phyloP scores from a whole-genome alignment of 2,113 vertebrate species.

The Gopherus flavomarginatus region DNA sequence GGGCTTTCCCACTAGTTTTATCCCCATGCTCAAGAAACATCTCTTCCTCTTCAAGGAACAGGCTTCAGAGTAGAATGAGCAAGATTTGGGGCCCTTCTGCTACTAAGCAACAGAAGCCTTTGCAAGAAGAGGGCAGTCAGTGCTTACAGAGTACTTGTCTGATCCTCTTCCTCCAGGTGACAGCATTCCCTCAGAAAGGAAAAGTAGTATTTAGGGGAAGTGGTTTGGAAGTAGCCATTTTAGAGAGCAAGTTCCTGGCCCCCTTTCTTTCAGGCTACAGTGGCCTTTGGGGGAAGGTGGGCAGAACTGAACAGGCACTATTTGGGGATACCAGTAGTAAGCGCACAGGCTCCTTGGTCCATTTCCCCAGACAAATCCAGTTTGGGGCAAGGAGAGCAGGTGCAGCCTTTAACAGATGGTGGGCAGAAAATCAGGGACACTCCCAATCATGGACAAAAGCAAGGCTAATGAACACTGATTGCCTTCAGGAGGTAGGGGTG shows the following conservation, averaged over 20 bases:
- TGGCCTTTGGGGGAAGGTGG: constrained; percentile 26
- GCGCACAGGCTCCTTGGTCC: background rate
- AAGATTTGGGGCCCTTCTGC: background rate
- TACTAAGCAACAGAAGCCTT: background rate
- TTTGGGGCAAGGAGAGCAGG: background rate
- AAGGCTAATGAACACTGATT: too few species aligned
- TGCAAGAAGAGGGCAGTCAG: background rate
- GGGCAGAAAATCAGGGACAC: background rate
- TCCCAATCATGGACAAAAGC: background rate
- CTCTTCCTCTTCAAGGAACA: background rate
- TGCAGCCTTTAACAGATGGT: constrained; percentile 5
- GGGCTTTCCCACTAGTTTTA: background rate
- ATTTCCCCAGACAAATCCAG: constrained; percentile 38
- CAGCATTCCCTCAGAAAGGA: background rate
- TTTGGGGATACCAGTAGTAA: constrained; percentile 33
- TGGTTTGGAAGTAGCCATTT: background rate
- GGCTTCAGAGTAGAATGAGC: background rate
- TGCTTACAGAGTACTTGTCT: background rate
- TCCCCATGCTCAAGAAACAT: background rate
- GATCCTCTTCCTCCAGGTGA: background rate
- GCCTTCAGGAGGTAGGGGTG: constrained; percentile 17
- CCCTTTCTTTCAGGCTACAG: background rate
- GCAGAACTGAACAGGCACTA: constrained; percentile 2
- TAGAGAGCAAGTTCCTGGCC: too few species aligned
- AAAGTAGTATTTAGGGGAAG: background rate